phyloP scores from a whole-genome alignment of 2,797 vertebrate genomes.

The Pseudochromis fuscus region DNA sequence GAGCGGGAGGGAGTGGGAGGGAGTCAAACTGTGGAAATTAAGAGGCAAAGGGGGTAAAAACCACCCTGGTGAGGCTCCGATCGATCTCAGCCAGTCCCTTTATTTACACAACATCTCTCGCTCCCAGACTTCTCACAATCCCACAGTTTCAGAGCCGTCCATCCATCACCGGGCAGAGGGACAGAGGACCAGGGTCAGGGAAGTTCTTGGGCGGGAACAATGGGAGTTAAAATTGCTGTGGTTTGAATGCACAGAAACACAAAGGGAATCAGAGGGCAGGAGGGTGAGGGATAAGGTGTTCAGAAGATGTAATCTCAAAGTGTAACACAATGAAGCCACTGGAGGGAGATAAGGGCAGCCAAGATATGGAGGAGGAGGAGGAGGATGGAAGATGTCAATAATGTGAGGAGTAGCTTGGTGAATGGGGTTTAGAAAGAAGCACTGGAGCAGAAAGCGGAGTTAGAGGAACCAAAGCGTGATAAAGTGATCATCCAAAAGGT shows the following conservation, averaged over 20 bases:
- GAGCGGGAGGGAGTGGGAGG: constrained; percentile 7
- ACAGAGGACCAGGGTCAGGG: constrained; percentile 15
- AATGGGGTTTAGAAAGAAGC: constrained; percentile 28
- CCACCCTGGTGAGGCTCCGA: constrained; percentile 13
- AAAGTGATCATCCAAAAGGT: constrained; percentile 25
- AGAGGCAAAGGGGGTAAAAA: constrained; percentile 55
- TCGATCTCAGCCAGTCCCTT: constrained; percentile 44
- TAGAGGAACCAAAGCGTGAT: constrained; percentile 31
- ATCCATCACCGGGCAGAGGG: constrained; percentile 37
- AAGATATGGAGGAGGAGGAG: constrained; percentile 27
- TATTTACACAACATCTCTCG: constrained; percentile 52
- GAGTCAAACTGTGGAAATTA: constrained; percentile 52
- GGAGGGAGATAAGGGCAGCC: constrained; percentile 27
- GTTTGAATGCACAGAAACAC: constrained; percentile 39
- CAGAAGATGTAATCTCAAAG: constrained; percentile 51
- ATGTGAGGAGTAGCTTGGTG: constrained; percentile 35
- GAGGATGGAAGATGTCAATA: constrained; percentile 32
- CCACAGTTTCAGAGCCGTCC: constrained; percentile 24
- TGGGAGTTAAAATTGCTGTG: constrained; percentile 18
- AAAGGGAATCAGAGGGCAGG: not conserved
- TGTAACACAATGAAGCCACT: constrained; percentile 24
- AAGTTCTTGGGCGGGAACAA: constrained; percentile 9
- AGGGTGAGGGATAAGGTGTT: constrained; percentile 43
- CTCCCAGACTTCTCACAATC: constrained; percentile 46
- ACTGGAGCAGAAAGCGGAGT: constrained; percentile 19